Conservation (phyloP, 2,888 invertebrate species). For the Drosophila meridionalis region DNA sequence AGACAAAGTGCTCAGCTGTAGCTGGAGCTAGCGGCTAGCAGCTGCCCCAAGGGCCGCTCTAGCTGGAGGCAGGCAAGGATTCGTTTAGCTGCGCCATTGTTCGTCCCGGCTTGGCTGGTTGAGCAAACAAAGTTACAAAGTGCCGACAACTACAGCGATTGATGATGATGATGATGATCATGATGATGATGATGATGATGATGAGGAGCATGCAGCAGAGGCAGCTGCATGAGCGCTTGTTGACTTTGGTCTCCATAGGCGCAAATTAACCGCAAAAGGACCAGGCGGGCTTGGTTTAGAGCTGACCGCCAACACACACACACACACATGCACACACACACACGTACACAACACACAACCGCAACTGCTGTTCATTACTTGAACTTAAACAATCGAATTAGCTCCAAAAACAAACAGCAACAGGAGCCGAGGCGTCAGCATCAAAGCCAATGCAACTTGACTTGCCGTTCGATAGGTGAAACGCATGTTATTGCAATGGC, state of each 20-base stretch:
- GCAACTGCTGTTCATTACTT: constrained; percentile 61
- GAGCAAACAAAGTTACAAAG: constrained; percentile 49
- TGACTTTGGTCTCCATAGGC: constrained; percentile 54
- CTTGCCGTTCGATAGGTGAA: constrained; percentile 14
- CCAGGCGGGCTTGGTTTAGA: constrained; percentile 6
- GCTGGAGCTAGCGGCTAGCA: constrained; percentile 1
- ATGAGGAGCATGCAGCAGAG: not conserved
- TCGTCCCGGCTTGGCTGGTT: constrained; percentile 14
- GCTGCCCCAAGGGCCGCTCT: constrained; percentile 36
- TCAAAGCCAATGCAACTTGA: constrained; percentile 20
- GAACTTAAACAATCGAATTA: constrained; percentile 71
- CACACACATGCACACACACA: constrained; percentile 28
- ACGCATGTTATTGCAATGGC: constrained; percentile 27
- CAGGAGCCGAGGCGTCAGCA: constrained; percentile 32
- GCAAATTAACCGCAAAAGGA: constrained; percentile 63
- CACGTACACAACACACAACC: constrained; percentile 28
- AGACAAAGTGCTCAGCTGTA: constrained; percentile 26
- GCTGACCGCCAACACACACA: constrained; percentile 35
- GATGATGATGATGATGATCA: not conserved
- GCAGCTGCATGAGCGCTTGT: constrained; percentile 36
- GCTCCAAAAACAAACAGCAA: constrained; percentile 41
- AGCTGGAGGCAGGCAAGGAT: constrained; percentile 8
- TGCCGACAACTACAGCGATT: constrained; percentile 26
- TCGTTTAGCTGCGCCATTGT: constrained; percentile 36
- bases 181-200: constrained; percentile 5